phyloP scores from a whole-genome alignment of 2,113 vertebrate species.

The Marmota flaviventris region DNA sequence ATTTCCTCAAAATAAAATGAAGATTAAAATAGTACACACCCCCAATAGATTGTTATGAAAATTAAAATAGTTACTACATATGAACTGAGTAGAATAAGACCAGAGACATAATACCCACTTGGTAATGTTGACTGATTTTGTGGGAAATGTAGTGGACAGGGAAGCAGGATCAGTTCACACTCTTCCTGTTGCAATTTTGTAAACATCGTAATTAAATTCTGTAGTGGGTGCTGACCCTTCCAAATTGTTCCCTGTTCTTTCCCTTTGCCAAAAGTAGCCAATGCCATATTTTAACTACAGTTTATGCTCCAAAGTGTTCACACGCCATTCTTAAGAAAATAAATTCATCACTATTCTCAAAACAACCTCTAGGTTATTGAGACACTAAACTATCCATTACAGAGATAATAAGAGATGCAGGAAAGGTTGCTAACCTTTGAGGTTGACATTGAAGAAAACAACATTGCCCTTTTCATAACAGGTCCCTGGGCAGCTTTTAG shows the following conservation, averaged over 20 bases:
- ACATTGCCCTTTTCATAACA: conserved; percentile 17
- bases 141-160: neutral
- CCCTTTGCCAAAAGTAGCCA: neutral
- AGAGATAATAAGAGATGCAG: conserved; percentile 59
- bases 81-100: neutral
- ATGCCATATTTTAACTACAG: neutral
- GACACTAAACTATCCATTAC: neutral
- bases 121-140: neutral
- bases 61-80: neutral
- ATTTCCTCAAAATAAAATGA: neutral
- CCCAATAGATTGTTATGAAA: neutral
- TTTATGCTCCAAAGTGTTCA: neutral
- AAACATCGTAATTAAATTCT: neutral
- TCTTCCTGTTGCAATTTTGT: neutral
- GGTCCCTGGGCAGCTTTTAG: neutral
- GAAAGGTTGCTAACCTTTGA: conserved; percentile 51
- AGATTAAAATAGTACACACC: neutral
- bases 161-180: neutral
- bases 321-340: conserved; percentile 40
- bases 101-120: neutral
- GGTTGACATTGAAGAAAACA: conserved; percentile 36
- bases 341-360: neutral
- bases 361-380: conserved; percentile 22
- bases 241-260: neutral
- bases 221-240: neutral